Evolutionary conservation across 2,797 vertebrate species (phyloP), one percentile per base, ranked within the genome.

Genomic region (Danio aesculapii): DNA sequence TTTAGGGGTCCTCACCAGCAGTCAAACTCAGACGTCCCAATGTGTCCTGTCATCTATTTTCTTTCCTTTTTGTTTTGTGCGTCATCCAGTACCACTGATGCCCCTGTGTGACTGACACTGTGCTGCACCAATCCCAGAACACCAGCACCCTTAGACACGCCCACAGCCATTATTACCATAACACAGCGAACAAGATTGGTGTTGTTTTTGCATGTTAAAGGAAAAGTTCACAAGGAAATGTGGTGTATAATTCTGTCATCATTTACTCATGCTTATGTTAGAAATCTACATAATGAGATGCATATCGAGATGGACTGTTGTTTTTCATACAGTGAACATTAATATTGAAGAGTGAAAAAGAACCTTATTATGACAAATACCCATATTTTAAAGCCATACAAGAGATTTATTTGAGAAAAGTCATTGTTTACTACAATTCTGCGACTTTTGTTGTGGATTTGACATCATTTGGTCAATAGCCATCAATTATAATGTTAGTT

Each of bases 11-110:
- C 84, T 84, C 86, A 89, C 89, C 92, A 89, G 90, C 87, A 6
- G 86, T 64, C 84, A 74, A 61, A 62, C 87, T 80, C 64, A 87
- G 89, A 92, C 87, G 3, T 87, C 86, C 90, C 90, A 92, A 92
- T 93, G 91, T 92, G 88, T 86, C 87, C 86, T 47, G 62, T 66
- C 43, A 67, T 82, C 59, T 63, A 41, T 41, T 80, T 76, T 59
- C 73, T 61, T n/a, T 85, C 76, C 63, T 73, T 61, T 17, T 85
- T 64, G 84, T 57, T 84, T 50, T 63, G 66, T 70, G 7, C 19
- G 4, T 79, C 59, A 39, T 41, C 6, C 84, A 62, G 19, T 52
- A 17, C 11, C 9, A 5, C 81, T 74, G 53, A 19, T 76, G 0
- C 64, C 44, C 46, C n/a, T 10, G n/a, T 52, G 47, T 71, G 67